These are phyloP conservation scores for Drosophila arizonae DNA, from an alignment of 1,140 invertebrate species.

Conservation along the genomic window DNA sequence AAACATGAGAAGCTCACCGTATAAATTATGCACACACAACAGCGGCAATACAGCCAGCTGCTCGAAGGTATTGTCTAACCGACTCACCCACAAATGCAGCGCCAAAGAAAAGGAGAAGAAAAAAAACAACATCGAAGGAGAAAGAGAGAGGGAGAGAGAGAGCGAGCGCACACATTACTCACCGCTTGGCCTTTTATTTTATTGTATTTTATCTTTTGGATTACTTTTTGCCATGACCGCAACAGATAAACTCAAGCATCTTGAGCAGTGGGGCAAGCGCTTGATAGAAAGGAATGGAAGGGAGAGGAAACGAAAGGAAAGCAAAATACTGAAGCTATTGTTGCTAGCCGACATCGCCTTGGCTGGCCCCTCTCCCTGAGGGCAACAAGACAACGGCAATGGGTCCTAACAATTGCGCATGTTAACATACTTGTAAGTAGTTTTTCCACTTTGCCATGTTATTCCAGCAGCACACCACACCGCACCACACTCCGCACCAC, in stretches of 20 bases:
- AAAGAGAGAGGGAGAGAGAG: no score
- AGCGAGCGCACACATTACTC: slow-evolving; percentile 62
- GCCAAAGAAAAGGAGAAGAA: neutral
- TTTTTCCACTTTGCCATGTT: slow-evolving; percentile 78
- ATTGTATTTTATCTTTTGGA: slow-evolving; percentile 81
- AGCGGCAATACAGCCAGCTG: slow-evolving; percentile 36
- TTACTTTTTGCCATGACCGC: slow-evolving; percentile 80
- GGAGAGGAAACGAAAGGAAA: slow-evolving; percentile 48
- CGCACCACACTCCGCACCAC: neutral
- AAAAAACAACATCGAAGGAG: neutral
- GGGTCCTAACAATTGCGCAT: slow-evolving; percentile 71
- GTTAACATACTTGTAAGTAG: slow-evolving; percentile 82
- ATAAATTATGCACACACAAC: slow-evolving; percentile 74
- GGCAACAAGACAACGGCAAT: slow-evolving; percentile 59
- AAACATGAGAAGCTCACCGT: slow-evolving; percentile 75
- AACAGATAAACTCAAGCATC: slow-evolving; percentile 80
- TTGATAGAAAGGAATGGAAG: neutral
- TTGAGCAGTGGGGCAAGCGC: slow-evolving; percentile 45
- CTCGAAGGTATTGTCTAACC: slow-evolving; percentile 74
- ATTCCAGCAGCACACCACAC: slow-evolving; percentile 19
- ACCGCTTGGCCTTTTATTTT: slow-evolving; percentile 79
- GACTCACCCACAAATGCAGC: slow-evolving; percentile 64
- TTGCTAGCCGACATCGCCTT: slow-evolving; percentile 39
- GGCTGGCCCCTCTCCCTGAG: slow-evolving; percentile 36
- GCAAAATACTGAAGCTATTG: slow-evolving; percentile 64